These are phyloP conservation scores for Drosophila lacicola DNA, from an alignment of 2,888 invertebrate genomes.

Conservation along the genomic window DNA sequence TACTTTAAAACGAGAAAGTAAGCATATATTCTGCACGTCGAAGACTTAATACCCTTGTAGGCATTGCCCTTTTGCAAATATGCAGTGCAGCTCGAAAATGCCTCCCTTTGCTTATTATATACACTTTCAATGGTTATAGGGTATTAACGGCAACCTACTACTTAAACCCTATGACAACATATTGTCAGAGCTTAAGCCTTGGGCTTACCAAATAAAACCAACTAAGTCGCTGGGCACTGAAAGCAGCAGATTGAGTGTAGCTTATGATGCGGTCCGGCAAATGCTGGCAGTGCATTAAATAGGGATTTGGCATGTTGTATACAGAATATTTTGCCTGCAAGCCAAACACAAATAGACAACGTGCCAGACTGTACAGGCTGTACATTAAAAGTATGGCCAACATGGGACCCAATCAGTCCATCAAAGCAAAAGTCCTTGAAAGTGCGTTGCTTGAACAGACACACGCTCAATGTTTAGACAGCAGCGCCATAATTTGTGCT, in stretches of 20 bases:
- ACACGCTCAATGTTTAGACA: conserved; percentile 44
- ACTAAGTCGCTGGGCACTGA: conserved; percentile 17
- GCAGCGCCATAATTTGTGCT: conserved; percentile 70
- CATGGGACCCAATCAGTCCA: conserved; percentile 54
- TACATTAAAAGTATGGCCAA: conserved; percentile 31
- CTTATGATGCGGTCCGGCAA: conserved; percentile 20
- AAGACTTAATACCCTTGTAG: too few relatives aligned
- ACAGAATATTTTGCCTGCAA: conserved; percentile 8
- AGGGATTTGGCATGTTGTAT: conserved; percentile 41
- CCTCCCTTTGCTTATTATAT: too few relatives aligned
- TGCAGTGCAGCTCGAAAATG: too few relatives aligned
- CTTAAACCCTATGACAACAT: conserved; percentile 20
- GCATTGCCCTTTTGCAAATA: too few relatives aligned
- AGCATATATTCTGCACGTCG: too few relatives aligned
- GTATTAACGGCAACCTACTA: conserved; percentile 1
- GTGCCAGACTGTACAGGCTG: conserved; percentile 1
- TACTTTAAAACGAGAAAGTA: neutral
- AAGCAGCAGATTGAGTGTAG: conserved; percentile 4
- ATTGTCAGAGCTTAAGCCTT: conserved; percentile 5
- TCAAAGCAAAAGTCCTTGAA: conserved; percentile 53
- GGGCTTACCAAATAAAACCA: conserved; percentile 31
- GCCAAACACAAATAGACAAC: conserved; percentile 28
- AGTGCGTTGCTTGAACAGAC: conserved; percentile 19
- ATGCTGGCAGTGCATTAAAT: conserved; percentile 40
- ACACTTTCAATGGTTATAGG: too few relatives aligned